Evolutionary conservation across 1,140 invertebrate species (phyloP).

Genomic region (Saccostrea echinata): DNA sequence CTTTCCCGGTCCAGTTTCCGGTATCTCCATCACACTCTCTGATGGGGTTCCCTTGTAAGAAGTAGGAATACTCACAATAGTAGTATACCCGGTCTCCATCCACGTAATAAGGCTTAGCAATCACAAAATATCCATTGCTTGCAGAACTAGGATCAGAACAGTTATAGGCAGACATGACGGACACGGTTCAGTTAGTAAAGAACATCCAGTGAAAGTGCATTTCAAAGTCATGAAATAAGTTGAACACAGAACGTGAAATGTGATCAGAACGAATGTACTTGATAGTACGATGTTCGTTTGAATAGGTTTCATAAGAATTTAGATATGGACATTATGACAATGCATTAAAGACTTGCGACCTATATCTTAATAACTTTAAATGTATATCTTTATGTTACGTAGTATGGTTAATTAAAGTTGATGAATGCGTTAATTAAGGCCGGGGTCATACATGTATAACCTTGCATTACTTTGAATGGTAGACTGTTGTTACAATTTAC

Average conservation of each 20-base stretch:
- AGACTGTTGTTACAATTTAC: background rate
- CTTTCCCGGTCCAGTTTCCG: constrained; percentile 35
- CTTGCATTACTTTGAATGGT: background rate
- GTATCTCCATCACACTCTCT: constrained; percentile 21
- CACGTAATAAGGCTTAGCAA: constrained; percentile 37
- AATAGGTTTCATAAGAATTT: background rate
- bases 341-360: background rate
- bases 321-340: background rate
- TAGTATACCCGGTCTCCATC: constrained; percentile 25
- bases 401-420: background rate
- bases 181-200: background rate
- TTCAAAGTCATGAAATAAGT: no score
- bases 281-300: no score
- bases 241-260: no score
- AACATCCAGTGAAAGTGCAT: no score
- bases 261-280: no score
- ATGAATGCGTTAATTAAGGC: background rate
- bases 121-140: constrained; percentile 35
- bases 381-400: background rate
- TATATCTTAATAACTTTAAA: background rate
- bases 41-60: constrained; percentile 37
- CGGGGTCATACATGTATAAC: background rate
- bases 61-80: constrained; percentile 1
- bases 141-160: background rate
- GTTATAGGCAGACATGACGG: background rate